Base-by-base conservation (phyloP, 2,797 vertebrate genomes). In the Oreonectes daqikongensis region DNA sequence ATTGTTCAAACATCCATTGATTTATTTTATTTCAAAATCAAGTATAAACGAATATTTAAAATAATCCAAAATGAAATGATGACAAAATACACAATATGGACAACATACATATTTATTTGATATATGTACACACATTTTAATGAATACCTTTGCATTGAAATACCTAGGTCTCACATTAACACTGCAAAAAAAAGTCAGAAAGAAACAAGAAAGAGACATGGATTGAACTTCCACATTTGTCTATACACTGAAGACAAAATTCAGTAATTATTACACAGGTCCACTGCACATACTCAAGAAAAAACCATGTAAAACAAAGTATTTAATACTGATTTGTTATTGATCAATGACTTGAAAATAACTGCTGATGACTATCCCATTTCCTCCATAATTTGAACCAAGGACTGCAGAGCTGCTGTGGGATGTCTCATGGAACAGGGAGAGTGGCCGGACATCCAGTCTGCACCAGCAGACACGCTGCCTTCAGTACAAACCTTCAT, bases 401-500 rank as follows among this genome's bases (percentile, higher is more conserved):
- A 22, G 63, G 60, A 42, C 17, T 2, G 35, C 1, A 14, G 50
- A 22, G 72, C 10, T 24, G 4, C 30, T 26, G 79, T 22, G 53
- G 9, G 24, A 35, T 72, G 57, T 35, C 11, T 24, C 61, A 44
- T 32, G 42, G 48, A 50, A 24, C 75, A 48, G 70, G n/a, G 77
- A 73, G 28, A 53, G 15, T 50, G 17, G 48, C 63, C 10, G 85
- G 88, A 85, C 94, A 92, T 98, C 96, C 90, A 93, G 95, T 88
- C 93, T 94, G 93, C 81, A 94, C 97, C 86, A 93, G 95, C 96
- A 98, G 94, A 84, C 1, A n/a, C 84, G 90, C n/a, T n/a, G n/a
- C 95, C 93, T 99, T 98, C 94, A 95, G 95, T 91, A 83, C 95
- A 95, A 93, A 94, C 97, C 94, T 98, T 99, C 97, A 99, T 96